These are phyloP conservation scores for Piscicola geometra DNA, from an alignment of 2,888 invertebrate species.

Conservation along the genomic window DNA sequence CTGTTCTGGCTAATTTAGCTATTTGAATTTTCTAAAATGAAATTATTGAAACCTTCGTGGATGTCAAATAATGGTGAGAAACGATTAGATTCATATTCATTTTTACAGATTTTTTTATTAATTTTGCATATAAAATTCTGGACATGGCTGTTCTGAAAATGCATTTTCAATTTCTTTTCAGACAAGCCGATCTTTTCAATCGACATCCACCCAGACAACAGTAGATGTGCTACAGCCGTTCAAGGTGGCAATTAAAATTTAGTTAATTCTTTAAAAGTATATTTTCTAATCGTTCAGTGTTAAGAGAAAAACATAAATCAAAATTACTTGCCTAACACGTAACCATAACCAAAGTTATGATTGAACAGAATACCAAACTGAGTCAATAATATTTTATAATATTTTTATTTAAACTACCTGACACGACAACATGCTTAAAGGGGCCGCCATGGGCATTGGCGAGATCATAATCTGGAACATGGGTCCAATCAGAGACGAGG, in stretches of 20 bases:
- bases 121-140: not conserved
- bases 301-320: not conserved
- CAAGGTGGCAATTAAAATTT: conserved; percentile 55
- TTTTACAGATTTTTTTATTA: not conserved
- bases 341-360: not conserved
- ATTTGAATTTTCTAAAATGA: conserved; percentile 31
- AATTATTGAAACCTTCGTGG: conserved; percentile 41
- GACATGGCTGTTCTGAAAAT: not conserved
- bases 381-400: not conserved
- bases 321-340: no score
- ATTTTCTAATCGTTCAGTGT: not conserved
- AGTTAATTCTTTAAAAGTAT: not conserved
- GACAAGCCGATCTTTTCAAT: conserved; percentile 79
- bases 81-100: not conserved
- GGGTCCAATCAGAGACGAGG: conserved; percentile 77
- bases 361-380: not conserved
- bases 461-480: conserved; percentile 92
- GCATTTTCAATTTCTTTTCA: conserved; percentile 42
- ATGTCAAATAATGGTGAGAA: conserved; percentile 40
- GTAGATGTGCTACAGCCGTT: conserved; percentile 79
- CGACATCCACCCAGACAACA: conserved; percentile 92
- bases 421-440: not conserved
- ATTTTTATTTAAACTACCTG: conserved; percentile 4
- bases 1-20: not conserved
- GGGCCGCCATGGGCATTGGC: conserved; percentile 31